Percentiles rank a stretch among this genome's conserved stretches.
These are phyloP conservation scores for Jaculus jaculus DNA, from an alignment of 2,113 vertebrate species.

Conservation along the genomic window DNA sequence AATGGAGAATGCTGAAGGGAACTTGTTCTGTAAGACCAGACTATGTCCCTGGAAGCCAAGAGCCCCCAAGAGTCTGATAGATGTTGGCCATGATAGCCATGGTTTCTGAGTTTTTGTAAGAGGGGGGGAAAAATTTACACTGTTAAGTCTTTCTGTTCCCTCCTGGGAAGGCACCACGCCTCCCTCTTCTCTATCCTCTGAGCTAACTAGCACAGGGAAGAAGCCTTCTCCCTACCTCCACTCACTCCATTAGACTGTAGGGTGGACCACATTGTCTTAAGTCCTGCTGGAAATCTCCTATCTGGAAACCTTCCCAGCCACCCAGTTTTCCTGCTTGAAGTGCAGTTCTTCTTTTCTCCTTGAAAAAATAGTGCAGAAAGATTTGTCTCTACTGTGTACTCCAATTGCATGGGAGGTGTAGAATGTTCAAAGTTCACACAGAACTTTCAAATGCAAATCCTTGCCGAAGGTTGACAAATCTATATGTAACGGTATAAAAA, in stretches of 20 bases:
- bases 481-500: background rate
- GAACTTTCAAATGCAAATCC: background rate
- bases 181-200: background rate
- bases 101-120: background rate
- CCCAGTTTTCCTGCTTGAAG: conserved; percentile 24
- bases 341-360: conserved; percentile 50
- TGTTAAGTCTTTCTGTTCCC: background rate
- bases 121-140: background rate
- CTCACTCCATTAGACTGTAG: background rate
- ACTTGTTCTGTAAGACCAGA: background rate
- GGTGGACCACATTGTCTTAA: background rate
- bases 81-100: background rate
- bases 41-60: background rate
- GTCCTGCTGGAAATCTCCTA: conserved; percentile 33
- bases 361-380: conserved; percentile 24
- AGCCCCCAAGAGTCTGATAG: background rate
- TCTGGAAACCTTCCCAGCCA: conserved; percentile 52
- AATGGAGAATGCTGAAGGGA: background rate
- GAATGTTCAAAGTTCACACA: background rate
- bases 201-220: background rate
- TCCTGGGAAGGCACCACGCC: background rate
- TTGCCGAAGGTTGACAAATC: background rate
- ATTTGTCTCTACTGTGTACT: background rate
- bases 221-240: background rate
- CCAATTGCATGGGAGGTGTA: background rate